Conservation (phyloP, 2,797 vertebrate species). For the Eulemur coronatus region DNA sequence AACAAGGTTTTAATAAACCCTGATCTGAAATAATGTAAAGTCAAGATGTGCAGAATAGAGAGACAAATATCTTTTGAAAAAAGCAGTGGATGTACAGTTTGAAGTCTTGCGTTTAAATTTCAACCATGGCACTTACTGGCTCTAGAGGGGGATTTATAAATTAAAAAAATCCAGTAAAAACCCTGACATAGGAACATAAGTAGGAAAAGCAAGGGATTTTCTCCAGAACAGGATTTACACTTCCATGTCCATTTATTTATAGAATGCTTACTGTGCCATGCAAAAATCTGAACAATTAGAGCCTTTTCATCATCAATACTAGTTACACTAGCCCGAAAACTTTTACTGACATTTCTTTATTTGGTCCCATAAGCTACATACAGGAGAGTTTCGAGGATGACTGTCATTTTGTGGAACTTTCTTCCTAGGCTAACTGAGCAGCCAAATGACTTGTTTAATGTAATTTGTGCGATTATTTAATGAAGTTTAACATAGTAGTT, state of each 20-base stretch:
- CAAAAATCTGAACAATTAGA: not conserved
- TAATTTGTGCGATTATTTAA: not conserved
- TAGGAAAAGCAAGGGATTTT: not conserved
- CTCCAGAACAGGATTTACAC: not conserved
- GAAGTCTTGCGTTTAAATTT: constrained; percentile 22
- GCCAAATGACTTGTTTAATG: not conserved
- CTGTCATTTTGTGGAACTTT: not conserved
- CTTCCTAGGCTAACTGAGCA: not conserved
- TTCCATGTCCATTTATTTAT: not conserved
- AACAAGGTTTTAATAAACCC: not conserved
- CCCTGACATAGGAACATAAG: not conserved
- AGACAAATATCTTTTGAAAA: not conserved
- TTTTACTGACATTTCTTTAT: not conserved
- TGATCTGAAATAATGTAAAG: not conserved
- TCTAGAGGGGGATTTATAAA: not conserved
- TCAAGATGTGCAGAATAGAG: not conserved
- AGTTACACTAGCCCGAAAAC: not conserved
- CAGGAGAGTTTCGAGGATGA: not conserved
- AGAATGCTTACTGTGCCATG: not conserved
- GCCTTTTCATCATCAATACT: not conserved
- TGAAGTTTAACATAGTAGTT: constrained; percentile 3
- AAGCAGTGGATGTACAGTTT: not conserved
- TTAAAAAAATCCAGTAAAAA: not conserved
- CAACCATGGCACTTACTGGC: not conserved
- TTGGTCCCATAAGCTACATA: not conserved